Evolutionary conservation across 1,140 invertebrate species (phyloP), one percentile per base, ranked within the genome.

Genomic region (Tigriopus japonicus): DNA sequence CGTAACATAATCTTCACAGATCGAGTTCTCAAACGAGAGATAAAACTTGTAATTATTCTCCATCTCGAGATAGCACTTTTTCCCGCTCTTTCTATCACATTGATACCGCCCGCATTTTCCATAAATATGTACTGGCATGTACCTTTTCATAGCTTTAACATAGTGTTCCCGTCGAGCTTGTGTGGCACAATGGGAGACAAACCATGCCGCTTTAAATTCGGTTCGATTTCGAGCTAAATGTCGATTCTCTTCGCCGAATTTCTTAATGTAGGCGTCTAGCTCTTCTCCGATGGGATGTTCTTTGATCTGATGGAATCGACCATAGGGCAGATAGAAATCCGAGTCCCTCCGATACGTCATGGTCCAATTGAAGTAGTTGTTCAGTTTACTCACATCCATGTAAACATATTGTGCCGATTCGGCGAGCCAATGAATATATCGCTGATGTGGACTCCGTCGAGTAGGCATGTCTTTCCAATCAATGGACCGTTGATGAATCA

Each of bases 71-170:
- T 53, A 59, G 64, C 69, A 65, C 24, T 51, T 42, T 58, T 56
- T 23, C 59, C 63, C 23, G 43, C 67, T 55, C 7, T 62, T 53
- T 7, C 62, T 65, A 7, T 60, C 23, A 28, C 68, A 69, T 7
- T 53, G 42, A 6, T 58, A 12, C 62, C 68, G 51, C 63, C 69
- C 71, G 65, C 76, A 78, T 7, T 56, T 65, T 14, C 76, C 76
- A 62, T 72, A 78, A 23, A 77, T 72, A 64, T 78, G 74, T 13
- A 78, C 73, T 15, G 65, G 56, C 21, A 78, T 70, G 52, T 68
- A 66, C 52, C 71, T 70, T 14, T 66, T 43, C 2, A 76, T 64
- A 61, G 74, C 67, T 52, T 66, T 61, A 0, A 71, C 73, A 62
- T 71, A 75, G 9, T 65, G 53, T 63, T 73, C 64, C 41, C 76